A percentile compares a stretch with the other conserved stretches of the same genome.
Evolutionary conservation across 2,797 vertebrate species (phyloP).

Genomic region (Gephyroberyx darwinii): DNA sequence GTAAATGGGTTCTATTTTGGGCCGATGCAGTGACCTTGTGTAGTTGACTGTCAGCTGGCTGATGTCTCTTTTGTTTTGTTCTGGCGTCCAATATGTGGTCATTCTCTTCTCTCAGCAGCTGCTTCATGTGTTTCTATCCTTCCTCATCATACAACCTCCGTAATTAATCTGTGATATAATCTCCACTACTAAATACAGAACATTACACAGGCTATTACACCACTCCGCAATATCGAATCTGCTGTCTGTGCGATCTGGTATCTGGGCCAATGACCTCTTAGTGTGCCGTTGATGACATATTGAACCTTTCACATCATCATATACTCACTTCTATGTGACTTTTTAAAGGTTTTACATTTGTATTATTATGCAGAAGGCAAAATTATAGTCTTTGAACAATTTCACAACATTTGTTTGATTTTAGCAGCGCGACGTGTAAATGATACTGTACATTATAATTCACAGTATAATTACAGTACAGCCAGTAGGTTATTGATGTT

Average conservation of each 20-base stretch:
- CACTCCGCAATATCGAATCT: slow-evolving; percentile 36
- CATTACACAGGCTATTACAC: slow-evolving; percentile 41
- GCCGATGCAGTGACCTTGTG: slow-evolving; percentile 69
- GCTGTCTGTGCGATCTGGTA: slow-evolving; percentile 22
- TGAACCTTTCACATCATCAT: background rate
- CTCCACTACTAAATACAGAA: slow-evolving; percentile 47
- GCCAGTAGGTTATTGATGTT: slow-evolving; percentile 17
- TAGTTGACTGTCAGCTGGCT: slow-evolving; percentile 68
- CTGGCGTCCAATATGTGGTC: slow-evolving; percentile 64
- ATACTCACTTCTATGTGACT: background rate
- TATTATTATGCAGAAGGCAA: background rate
- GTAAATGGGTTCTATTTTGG: slow-evolving; percentile 74
- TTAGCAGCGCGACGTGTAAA: too few species aligned
- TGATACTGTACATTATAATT: too few species aligned
- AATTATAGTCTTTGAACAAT: background rate
- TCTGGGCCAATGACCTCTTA: slow-evolving; percentile 15
- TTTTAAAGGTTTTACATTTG: background rate
- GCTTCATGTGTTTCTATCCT: slow-evolving; percentile 57
- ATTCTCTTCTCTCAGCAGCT: slow-evolving; percentile 63
- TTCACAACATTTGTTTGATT: background rate
- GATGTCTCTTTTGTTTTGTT: slow-evolving; percentile 69
- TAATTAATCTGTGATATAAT: slow-evolving; percentile 70
- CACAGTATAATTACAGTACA: background rate
- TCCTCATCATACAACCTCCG: slow-evolving; percentile 60
- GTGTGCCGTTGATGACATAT: slow-evolving; percentile 8